phyloP scores from a whole-genome alignment of 2,113 vertebrate species.

The Neolamprologus fasciatus region DNA sequence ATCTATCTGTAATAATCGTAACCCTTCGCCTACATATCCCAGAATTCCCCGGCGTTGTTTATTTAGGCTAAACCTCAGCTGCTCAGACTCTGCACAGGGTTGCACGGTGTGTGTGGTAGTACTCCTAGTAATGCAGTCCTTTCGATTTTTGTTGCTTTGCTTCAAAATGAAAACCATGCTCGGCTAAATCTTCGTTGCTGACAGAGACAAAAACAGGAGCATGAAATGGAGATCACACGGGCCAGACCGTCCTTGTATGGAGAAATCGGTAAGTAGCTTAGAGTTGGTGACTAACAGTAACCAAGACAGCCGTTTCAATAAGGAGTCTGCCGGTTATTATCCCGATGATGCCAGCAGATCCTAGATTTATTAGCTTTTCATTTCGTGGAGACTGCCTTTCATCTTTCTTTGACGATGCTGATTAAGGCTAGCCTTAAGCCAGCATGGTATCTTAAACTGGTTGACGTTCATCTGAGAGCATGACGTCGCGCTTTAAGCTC shows the following conservation, averaged over 20 bases:
- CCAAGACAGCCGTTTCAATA: background rate
- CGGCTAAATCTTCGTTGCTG: background rate
- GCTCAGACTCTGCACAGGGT: background rate
- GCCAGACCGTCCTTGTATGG: conserved; percentile 70
- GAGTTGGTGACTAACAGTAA: background rate
- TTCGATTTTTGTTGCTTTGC: background rate
- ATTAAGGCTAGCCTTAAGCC: background rate
- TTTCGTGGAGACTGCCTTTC: background rate
- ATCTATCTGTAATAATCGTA: too few relatives aligned
- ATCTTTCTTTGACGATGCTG: background rate
- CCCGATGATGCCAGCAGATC: background rate
- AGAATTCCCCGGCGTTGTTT: background rate
- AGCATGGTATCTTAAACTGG: background rate
- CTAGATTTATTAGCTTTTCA: background rate
- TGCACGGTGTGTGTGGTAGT: background rate
- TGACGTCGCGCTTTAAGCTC: background rate
- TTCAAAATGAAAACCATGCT: background rate
- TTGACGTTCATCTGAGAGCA: background rate
- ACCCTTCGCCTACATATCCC: conserved; percentile 42
- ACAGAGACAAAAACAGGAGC: background rate
- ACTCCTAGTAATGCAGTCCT: background rate
- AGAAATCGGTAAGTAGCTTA: conserved; percentile 72
- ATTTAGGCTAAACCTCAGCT: background rate
- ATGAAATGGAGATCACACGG: conserved; percentile 61
- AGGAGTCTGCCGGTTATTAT: background rate